Evolutionary conservation across 2,113 vertebrate species (phyloP).

Genomic region (Pangasianodon hypophthalmus): DNA sequence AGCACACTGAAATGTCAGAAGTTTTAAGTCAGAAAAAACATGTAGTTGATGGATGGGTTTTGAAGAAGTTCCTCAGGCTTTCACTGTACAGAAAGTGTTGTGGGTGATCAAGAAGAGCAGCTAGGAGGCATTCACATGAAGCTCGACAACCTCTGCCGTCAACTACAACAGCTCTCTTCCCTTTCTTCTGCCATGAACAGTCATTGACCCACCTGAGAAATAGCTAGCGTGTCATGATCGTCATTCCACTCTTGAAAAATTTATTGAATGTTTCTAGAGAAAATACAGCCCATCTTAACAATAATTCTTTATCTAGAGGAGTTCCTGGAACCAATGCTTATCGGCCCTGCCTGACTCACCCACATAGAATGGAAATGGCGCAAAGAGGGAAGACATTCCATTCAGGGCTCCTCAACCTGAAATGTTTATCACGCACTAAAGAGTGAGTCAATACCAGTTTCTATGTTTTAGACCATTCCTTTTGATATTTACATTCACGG

Average conservation of each 20-base stretch:
- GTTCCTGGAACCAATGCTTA: background rate
- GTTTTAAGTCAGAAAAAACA: background rate
- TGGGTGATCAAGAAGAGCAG: background rate
- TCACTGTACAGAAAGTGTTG: background rate
- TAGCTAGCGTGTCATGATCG: background rate
- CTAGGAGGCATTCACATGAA: background rate
- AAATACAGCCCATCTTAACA: background rate
- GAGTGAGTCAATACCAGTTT: background rate
- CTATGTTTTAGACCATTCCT: background rate
- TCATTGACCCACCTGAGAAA: background rate
- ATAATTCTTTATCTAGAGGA: background rate
- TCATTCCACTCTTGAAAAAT: background rate
- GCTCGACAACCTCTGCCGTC: background rate
- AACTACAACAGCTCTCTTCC: background rate
- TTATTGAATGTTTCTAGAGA: background rate
- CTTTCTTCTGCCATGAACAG: background rate
- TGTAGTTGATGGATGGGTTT: background rate
- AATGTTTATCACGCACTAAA: background rate
- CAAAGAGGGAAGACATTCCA: background rate
- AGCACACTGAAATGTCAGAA: background rate
- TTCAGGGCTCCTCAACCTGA: background rate
- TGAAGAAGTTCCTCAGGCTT: background rate
- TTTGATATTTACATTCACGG: background rate
- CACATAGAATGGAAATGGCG: background rate
- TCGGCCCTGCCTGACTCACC: background rate